Base-by-base conservation (phyloP, 2,888 invertebrate genomes). In the Acronicta leporina region DNA sequence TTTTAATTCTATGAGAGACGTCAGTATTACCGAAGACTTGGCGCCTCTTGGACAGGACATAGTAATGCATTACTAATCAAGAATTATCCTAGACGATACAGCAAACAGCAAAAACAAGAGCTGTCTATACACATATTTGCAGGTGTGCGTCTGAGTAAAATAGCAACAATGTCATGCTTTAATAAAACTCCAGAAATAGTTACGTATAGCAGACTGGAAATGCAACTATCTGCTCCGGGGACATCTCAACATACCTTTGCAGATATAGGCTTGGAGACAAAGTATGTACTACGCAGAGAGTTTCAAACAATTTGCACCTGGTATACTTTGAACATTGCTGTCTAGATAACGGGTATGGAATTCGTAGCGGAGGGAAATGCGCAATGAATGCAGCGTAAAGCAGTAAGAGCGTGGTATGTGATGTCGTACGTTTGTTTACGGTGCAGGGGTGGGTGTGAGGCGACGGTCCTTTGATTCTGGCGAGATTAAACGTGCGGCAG, bases 401-500 rank as follows among this genome's bases (percentile, higher is more conserved):
- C 56, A 60, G 58, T 44, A 33, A 33, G 10, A 35, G n/a, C 59
- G 61, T 53, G 71, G 77, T 77, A 76, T 58, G 68, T 56, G 77
- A 64, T 78, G 80, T 81, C 81, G 59, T 74, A 58, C 51, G 62
- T 63, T 69, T 85, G 84, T 83, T 83, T 78, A 80, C 79, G 75
- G 85, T 89, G 79, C 79, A 70, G 78, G 78, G 87, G 86, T 85
- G 89, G 92, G 91, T 89, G 91, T 92, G 92, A 91, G 92, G 92
- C 89, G 91, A 89, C 90, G 89, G 92, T 92, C 92, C 94, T 93
- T 92, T 92, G 92, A 92, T 93, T 94, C 91, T 88, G 89, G 91
- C 90, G 93, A 94, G 93, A 92, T 92, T 94, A 94, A 93, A 92
- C 94, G 93, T 93, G 94, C 93, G 91, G 92, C 94, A 92, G 94